These are phyloP conservation scores for Selene dorsalis DNA, from an alignment of 2,797 vertebrate genomes.

Conservation along the genomic window DNA sequence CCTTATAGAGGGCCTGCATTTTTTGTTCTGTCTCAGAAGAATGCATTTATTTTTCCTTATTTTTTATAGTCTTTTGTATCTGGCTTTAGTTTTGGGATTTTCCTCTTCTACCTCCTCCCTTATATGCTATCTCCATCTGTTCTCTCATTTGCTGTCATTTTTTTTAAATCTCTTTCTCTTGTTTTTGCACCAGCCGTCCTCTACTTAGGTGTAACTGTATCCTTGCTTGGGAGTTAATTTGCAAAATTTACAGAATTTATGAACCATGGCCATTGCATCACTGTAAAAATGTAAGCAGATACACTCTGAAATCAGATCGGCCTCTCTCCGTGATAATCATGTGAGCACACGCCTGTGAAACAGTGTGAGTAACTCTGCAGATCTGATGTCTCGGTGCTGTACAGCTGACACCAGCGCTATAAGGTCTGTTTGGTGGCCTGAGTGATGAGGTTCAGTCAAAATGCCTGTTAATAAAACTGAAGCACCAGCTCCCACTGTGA, in stretches of 20 bases:
- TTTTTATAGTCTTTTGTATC: neutral
- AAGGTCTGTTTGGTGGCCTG: slow-evolving; percentile 40
- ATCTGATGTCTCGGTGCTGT: neutral
- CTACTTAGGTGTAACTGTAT: neutral
- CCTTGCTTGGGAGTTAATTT: slow-evolving; percentile 32
- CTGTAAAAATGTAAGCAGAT: slow-evolving; percentile 32
- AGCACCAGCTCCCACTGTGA: slow-evolving; percentile 55
- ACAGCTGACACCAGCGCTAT: slow-evolving; percentile 21
- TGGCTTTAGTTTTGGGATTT: neutral
- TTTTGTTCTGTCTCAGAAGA: neutral
- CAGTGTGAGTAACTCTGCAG: neutral
- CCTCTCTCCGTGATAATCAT: slow-evolving; percentile 30
- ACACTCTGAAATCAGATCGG: slow-evolving; percentile 52
- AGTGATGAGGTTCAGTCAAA: slow-evolving; percentile 46
- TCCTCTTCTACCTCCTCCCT: neutral
- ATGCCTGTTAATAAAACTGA: slow-evolving; percentile 61
- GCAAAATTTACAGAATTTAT: slow-evolving; percentile 30
- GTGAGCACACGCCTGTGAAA: slow-evolving; percentile 19
- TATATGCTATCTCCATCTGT: neutral
- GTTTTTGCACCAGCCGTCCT: neutral
- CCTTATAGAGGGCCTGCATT: neutral
- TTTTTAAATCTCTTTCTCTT: neutral
- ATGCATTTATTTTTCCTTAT: neutral
- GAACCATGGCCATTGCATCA: slow-evolving; percentile 6
- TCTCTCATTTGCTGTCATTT: neutral